Base-by-base conservation (phyloP, 2,797 vertebrate species). In the Urosaurus nigricauda region DNA sequence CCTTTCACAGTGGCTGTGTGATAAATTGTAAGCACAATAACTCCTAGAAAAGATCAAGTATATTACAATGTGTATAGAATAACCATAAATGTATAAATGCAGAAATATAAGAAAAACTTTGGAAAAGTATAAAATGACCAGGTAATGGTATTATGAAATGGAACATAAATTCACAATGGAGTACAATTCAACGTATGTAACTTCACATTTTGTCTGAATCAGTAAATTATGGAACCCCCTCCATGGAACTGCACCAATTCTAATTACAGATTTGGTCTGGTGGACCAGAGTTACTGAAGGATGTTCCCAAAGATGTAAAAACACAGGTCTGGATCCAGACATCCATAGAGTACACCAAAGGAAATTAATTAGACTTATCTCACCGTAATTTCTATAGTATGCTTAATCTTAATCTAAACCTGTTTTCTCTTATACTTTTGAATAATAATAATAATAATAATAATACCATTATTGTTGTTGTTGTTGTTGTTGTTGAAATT, bases 171-270 rank as follows among this genome's bases (percentile, higher is more conserved):
- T 8, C 6, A 51, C 9, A 51, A 51, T 51, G 47, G 47, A 51
- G n/a, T n/a, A n/a, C 9, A 21, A 17, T 35, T 17, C 32, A 24
- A 29, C 73, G 26, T 53, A 60, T 13, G 29, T 35, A 63, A 17
- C 74, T 60, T 51, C 37, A 24, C 3, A n/a, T 47, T 83, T 79
- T 79, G 9, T 12, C 24, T 63, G 14, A 12, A 17, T 37, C 8
- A 81, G 77, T 51, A 35, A 85, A 81, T 74, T 26, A 80, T 65
- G 29, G 16, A 16, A 43, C 56, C 13, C 43, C 68, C 80, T 88
- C 75, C 51, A 78, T 51, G 68, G 35, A 81, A 86, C 12, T 89
- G 83, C 17, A 70, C 79, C 40, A 73, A 35, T 21, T 51, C 70
- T 19, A 51, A 37, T 60, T 0, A 0, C 11, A 78, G 4, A 13